Evolutionary conservation across 2,797 vertebrate genomes (phyloP).

Genomic region (Gouania willdenowi): DNA sequence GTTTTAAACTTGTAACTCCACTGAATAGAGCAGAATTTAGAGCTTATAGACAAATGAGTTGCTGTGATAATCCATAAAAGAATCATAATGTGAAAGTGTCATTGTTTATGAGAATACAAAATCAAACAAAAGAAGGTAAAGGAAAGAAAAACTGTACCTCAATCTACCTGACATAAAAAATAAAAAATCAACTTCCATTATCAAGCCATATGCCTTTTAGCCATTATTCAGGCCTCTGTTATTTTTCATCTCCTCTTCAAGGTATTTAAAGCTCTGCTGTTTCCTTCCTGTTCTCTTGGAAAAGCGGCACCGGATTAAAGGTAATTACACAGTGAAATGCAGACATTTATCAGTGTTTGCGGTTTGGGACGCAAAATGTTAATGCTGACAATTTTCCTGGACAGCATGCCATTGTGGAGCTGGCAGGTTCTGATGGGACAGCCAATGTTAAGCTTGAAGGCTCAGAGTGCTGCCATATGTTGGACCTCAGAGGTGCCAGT

Average conservation of each 20-base stretch:
- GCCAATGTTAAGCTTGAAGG: conserved; percentile 49
- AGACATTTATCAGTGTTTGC: conserved; percentile 69
- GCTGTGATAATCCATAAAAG: no score
- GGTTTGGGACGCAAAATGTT: conserved; percentile 68
- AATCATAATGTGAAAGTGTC: no score
- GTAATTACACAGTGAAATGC: conserved; percentile 65
- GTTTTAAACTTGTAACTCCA: no score
- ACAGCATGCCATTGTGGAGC: conserved; percentile 68
- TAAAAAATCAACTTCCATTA: no score
- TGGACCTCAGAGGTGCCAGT: conserved; percentile 61
- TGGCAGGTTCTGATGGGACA: conserved; percentile 64
- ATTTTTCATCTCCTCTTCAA: conserved; percentile 14
- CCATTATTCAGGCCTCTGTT: conserved; percentile 14
- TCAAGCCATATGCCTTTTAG: no score
- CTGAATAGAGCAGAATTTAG: no score
- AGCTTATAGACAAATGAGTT: no score
- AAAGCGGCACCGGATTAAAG: conserved; percentile 61
- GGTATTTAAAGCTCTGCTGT: conserved; percentile 29
- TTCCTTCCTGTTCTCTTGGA: conserved; percentile 51
- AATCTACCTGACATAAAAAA: no score
- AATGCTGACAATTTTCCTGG: conserved; percentile 65
- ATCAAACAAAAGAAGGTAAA: no score
- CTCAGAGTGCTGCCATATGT: conserved; percentile 79
- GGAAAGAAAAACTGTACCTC: no score
- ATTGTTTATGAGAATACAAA: no score